Percentiles rank a stretch among this genome's conserved stretches.
phyloP scores from a whole-genome alignment of 2,888 invertebrate genomes.

The Xanthia togata region DNA sequence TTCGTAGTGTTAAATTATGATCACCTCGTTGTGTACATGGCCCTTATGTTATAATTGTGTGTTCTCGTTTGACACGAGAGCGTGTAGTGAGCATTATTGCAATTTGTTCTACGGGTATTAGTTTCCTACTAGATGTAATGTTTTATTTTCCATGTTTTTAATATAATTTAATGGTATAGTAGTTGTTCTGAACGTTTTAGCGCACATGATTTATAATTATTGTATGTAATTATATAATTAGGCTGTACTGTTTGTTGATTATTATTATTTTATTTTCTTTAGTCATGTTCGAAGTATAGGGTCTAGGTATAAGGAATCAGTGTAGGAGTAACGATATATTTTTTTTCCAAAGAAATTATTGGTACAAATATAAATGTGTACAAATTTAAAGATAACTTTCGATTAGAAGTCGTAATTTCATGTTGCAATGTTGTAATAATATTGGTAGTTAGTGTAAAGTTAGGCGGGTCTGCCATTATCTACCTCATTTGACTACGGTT shows the following conservation, averaged over 20 bases:
- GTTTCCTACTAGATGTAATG: slow-evolving; percentile 90
- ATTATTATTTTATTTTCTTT: slow-evolving; percentile 88
- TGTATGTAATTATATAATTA: slow-evolving; percentile 78
- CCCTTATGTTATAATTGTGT: slow-evolving; percentile 61
- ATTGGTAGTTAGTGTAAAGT: slow-evolving; percentile 85
- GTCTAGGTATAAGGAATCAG: slow-evolving; percentile 77
- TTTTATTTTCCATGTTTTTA: slow-evolving; percentile 85
- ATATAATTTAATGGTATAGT: slow-evolving; percentile 76
- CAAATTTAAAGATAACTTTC: slow-evolving; percentile 85
- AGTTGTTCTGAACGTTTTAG: slow-evolving; percentile 82
- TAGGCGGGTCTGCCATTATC: slow-evolving; percentile 85
- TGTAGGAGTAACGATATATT: slow-evolving; percentile 79
- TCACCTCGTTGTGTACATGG: slow-evolving; percentile 80
- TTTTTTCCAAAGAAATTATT: slow-evolving; percentile 90
- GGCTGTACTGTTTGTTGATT: slow-evolving; percentile 87
- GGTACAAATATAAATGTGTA: slow-evolving; percentile 89
- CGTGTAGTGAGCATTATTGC: slow-evolving; percentile 77
- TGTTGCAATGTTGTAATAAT: slow-evolving; percentile 88
- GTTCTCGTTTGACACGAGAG: slow-evolving; percentile 60
- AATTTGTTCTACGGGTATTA: slow-evolving; percentile 91
- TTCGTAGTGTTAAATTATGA: slow-evolving; percentile 88
- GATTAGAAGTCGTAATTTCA: slow-evolving; percentile 85
- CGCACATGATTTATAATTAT: slow-evolving; percentile 82
- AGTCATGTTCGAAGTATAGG: slow-evolving; percentile 84
- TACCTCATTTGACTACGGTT: slow-evolving; percentile 85